phyloP scores from a whole-genome alignment of 2,888 invertebrate species.

The Brachyptera risi region DNA sequence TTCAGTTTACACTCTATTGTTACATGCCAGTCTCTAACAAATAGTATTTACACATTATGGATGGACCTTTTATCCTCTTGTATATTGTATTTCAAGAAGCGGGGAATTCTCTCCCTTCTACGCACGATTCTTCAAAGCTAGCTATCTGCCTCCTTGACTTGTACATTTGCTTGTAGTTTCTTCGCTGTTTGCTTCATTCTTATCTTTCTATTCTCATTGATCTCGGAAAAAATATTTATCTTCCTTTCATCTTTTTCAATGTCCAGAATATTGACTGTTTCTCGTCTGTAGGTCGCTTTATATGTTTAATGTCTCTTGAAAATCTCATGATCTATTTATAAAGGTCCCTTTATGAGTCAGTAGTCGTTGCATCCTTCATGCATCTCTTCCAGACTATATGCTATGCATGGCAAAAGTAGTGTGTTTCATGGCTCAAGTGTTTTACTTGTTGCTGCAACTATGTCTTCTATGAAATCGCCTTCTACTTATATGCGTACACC shows the following conservation, averaged over 20 bases:
- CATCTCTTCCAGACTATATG: too few species aligned
- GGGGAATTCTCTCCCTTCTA: not conserved
- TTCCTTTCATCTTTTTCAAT: not conserved
- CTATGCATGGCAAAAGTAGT: too few species aligned
- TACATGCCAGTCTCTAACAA: not conserved
- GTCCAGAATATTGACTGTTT: not conserved
- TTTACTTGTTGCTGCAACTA: too few species aligned
- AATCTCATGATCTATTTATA: conserved; percentile 5
- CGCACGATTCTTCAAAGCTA: not conserved
- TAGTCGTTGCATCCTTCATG: too few species aligned
- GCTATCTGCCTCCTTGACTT: not conserved
- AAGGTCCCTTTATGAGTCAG: not conserved
- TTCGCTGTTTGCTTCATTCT: not conserved
- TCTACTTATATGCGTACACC: too few species aligned
- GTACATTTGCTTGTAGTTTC: not conserved
- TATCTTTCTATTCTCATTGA: not conserved
- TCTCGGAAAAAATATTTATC: not conserved
- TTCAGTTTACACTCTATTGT: not conserved
- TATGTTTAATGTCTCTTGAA: conserved; percentile 6
- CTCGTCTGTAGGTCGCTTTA: not conserved
- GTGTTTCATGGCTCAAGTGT: too few species aligned
- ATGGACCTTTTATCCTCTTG: conserved; percentile 17
- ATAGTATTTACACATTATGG: conserved; percentile 15
- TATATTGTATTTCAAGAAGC: conserved; percentile 8
- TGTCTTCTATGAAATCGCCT: too few species aligned